Conservation (phyloP, 2,113 vertebrate species). For the Takifugu flavidus region DNA sequence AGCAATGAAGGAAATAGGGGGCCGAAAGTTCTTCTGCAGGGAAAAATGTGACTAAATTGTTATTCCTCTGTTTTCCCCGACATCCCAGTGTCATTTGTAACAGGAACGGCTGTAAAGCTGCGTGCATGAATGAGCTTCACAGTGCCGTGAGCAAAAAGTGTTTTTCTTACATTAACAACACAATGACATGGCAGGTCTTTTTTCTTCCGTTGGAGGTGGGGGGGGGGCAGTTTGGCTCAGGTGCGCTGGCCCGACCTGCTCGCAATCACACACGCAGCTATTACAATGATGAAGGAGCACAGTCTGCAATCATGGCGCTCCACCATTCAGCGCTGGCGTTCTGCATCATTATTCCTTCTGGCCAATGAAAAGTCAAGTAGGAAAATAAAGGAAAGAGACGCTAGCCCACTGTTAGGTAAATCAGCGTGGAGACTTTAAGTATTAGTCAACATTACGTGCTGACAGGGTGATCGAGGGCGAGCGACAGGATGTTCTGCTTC, state of each 20-base stretch:
- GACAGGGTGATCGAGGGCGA: too few relatives aligned
- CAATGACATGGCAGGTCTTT: constrained; percentile 28
- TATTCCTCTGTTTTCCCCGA: constrained; percentile 8
- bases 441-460: too few relatives aligned
- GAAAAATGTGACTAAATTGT: constrained; percentile 1
- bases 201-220: neutral
- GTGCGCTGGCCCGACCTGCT: constrained; percentile 33
- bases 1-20: constrained; percentile 3
- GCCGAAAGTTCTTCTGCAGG: too few relatives aligned
- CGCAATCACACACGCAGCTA: constrained; percentile 29
- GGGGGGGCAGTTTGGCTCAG: constrained; percentile 4
- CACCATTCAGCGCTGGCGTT: neutral
- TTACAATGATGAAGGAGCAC: constrained; percentile 18
- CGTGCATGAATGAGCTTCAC: constrained; percentile 21
- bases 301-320: constrained; percentile 19
- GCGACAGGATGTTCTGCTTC: too few relatives aligned
- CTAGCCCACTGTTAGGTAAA: too few relatives aligned
- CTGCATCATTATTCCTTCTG: constrained; percentile 10
- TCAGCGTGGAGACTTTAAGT: too few relatives aligned
- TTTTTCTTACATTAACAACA: constrained; percentile 36
- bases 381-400: too few relatives aligned
- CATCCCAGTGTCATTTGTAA: constrained; percentile 16
- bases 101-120: constrained; percentile 8
- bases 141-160: constrained; percentile 11
- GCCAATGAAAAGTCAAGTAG: constrained; percentile 2